Evolutionary conservation across 2,888 invertebrate genomes (phyloP), one percentile per base, ranked within the genome.

Genomic region (Sphaerophoria taeniata): DNA sequence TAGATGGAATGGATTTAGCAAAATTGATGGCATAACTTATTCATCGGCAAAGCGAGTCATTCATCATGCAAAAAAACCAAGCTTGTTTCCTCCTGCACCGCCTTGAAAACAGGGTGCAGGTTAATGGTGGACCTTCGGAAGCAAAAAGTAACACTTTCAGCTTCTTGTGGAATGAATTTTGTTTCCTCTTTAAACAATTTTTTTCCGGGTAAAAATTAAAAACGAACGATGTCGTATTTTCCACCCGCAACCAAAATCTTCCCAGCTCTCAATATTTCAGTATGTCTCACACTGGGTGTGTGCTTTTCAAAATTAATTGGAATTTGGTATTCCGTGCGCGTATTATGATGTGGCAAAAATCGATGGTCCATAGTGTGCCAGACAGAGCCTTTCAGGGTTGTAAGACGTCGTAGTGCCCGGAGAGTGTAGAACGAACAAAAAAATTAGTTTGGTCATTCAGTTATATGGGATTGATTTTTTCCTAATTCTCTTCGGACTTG

Each of bases 261-360:
- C 43, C 43, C 9, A 11, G 11, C 0, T 0, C 11, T 12, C 12
- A 7, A 11, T 43, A 9, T 9, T 43, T 43, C 11, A 11, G 11
- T 43, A 43, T 43, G 9, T 16, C 36, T 58, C 7, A 39, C 3
- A 2, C 36, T 36, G 3, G 4, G 73, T 69, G 55, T 70, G 11
- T 55, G 69, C 69, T 63, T 60, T 71, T 45, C 31, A 72, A 72
- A 82, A 82, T 77, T 82, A 82, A 82, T 82, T 82, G 73, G 56
- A 63, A 73, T 61, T 83, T 83, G 56, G 78, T 78, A 83, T 83
- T 83, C 82, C 56, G 49, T 43, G 55, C 69, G 73, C 82, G 78
- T 78, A 73, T 83, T 78, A 78, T 83, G 69, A 73, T 69, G 77
- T 78, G 73, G 61, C 61, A 39, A 83, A 24, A 77, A 73, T 61